A percentile compares a stretch with the other conserved stretches of the same genome.
phyloP scores from a whole-genome alignment of 1,140 invertebrate species.

The Platyscapa corneri region DNA sequence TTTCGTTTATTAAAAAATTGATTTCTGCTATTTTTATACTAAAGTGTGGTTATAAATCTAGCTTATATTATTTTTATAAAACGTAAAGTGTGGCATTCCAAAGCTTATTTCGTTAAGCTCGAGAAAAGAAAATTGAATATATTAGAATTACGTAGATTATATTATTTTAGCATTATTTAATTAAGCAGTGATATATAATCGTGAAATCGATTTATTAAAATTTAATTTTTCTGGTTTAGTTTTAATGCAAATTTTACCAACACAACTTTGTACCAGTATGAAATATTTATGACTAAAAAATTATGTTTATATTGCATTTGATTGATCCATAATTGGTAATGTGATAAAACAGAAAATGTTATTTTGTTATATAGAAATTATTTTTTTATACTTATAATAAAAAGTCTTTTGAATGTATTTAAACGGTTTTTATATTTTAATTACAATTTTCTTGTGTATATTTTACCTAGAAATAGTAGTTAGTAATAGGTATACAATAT shows the following conservation, averaged over 20 bases:
- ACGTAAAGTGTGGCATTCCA: neutral
- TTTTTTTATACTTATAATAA: conserved; percentile 33
- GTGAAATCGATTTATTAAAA: conserved; percentile 10
- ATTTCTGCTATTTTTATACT: neutral
- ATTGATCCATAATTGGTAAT: conserved; percentile 11
- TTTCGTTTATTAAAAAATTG: neutral
- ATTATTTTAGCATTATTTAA: neutral
- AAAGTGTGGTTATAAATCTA: neutral
- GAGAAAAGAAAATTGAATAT: neutral
- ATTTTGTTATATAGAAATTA: conserved; percentile 31
- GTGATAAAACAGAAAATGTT: conserved; percentile 20
- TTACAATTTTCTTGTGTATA: neutral
- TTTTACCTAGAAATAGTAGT: neutral
- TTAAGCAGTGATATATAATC: neutral
- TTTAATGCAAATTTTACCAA: neutral
- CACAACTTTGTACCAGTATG: conserved; percentile 16
- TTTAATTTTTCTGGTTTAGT: conserved; percentile 25
- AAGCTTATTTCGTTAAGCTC: conserved; percentile 17
- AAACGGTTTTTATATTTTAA: conserved; percentile 20
- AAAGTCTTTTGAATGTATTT: neutral
- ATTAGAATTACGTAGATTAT: conserved; percentile 21
- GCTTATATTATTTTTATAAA: conserved; percentile 32
- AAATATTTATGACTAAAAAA: conserved; percentile 2
- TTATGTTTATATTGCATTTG: conserved; percentile 24
- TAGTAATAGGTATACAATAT: neutral